Conservation (phyloP, 2,888 invertebrate species). For the Tachystola acroxantha region DNA sequence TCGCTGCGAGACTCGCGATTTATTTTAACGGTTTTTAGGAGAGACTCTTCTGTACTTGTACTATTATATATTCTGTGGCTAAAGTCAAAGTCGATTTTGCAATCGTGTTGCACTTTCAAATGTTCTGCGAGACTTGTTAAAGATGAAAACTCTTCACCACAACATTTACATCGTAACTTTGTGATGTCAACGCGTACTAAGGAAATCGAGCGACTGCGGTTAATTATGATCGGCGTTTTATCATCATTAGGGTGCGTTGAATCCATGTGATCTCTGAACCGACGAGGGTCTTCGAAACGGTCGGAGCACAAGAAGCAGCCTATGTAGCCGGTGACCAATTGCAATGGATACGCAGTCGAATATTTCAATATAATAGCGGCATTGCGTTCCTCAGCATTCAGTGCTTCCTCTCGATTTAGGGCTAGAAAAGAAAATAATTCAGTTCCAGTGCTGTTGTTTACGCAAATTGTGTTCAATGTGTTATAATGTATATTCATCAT, state of each 20-base stretch:
- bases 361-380: not conserved
- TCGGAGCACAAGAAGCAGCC: not conserved
- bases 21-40: too few species aligned
- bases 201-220: not conserved
- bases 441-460: too few species aligned
- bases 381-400: constrained; percentile 19
- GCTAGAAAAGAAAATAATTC: constrained; percentile 22
- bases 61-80: too few species aligned
- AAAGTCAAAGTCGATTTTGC: too few species aligned
- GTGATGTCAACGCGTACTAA: constrained; percentile 14
- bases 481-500: too few species aligned
- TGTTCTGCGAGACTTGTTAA: constrained; percentile 12
- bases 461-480: too few species aligned
- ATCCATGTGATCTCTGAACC: constrained; percentile 1
- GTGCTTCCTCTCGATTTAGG: constrained; percentile 6
- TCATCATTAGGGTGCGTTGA: not conserved
- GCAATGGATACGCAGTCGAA: constrained; percentile 1
- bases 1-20: too few species aligned
- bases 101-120: constrained; percentile 9
- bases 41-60: too few species aligned
- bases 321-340: not conserved
- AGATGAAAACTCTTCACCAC: constrained; percentile 6
- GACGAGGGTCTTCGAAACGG: not conserved
- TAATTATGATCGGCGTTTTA: not conserved
- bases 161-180: constrained; percentile 14